phyloP scores from a whole-genome alignment of 2,888 invertebrate genomes.

The Megalurothrips usitatus region DNA sequence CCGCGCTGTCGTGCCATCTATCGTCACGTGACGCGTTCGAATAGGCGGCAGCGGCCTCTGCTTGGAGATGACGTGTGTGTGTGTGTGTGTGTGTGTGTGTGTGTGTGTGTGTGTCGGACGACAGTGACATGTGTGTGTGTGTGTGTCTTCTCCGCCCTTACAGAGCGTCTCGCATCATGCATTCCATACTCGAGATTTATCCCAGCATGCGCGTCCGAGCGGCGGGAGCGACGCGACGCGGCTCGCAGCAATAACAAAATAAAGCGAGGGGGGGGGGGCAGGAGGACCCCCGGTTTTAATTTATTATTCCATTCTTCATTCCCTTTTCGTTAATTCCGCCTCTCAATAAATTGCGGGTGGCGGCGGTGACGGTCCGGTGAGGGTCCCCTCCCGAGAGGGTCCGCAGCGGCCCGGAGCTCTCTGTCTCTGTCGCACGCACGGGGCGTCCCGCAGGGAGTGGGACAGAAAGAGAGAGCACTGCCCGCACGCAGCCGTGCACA shows the following conservation, averaged over 20 bases:
- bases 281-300: slow-evolving; percentile 1
- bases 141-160: not conserved
- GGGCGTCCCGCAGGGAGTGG: too few relatives aligned
- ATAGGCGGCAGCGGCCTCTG: too few relatives aligned
- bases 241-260: not conserved
- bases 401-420: not conserved
- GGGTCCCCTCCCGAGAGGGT: not conserved
- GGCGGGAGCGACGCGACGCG: not conserved
- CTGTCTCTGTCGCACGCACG: too few relatives aligned
- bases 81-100: not conserved
- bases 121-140: not conserved
- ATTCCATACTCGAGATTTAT: slow-evolving; percentile 11
- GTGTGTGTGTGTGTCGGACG: not conserved
- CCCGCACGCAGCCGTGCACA: not conserved
- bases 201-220: not conserved
- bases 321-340: slow-evolving; percentile 13
- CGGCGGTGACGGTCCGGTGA: not conserved
- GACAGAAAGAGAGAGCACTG: too few relatives aligned
- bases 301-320: slow-evolving; percentile 27
- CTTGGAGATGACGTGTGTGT: too few relatives aligned
- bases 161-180: not conserved
- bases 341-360: slow-evolving; percentile 17
- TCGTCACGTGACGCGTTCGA: too few relatives aligned
- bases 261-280: not conserved
- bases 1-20: too few relatives aligned